Conservation (phyloP, 1,140 invertebrate genomes). For the Dysdera silvatica region DNA sequence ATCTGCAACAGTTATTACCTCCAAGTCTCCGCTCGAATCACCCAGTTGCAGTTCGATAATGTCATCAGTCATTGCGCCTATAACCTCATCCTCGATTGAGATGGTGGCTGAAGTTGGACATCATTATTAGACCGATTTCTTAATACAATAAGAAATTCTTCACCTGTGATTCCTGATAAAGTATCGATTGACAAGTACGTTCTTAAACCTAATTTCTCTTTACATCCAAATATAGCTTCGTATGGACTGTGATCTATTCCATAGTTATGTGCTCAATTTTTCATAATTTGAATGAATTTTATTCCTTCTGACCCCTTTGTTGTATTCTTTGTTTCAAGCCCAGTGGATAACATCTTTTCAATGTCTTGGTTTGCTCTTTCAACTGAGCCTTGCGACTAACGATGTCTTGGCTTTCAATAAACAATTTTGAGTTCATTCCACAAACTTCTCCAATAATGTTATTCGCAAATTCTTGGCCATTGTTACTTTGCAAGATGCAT, state of each 20-base stretch:
- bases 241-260: neutral
- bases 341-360: neutral
- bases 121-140: neutral
- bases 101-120: neutral
- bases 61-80: neutral
- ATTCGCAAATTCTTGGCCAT: neutral
- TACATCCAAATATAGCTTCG: neutral
- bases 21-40: neutral
- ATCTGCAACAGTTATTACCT: neutral
- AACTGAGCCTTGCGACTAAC: neutral
- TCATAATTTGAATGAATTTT: neutral
- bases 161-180: too few relatives aligned
- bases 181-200: neutral
- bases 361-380: constrained; percentile 1
- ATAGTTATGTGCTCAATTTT: neutral
- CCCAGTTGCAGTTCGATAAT: neutral
- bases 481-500: neutral
- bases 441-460: neutral
- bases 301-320: too few relatives aligned
- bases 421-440: neutral
- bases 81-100: neutral
- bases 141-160: neutral
- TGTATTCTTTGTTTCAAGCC: too few relatives aligned
- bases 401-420: neutral
- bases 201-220: neutral